These are phyloP conservation scores for Patella depressa DNA, from an alignment of 2,888 invertebrate species.

Conservation along the genomic window DNA sequence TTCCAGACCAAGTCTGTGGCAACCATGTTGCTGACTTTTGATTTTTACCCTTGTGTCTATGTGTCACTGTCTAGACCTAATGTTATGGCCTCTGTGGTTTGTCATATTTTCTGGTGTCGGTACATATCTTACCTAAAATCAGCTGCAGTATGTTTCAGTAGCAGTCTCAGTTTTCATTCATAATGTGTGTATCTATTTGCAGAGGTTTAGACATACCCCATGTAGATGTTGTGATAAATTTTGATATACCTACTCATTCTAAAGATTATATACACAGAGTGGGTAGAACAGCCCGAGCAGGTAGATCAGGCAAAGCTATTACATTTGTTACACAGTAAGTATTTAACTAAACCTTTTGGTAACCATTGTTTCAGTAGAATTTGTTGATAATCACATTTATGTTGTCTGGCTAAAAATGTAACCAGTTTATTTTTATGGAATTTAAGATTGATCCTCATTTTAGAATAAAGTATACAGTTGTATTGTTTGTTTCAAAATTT, in stretches of 20 bases:
- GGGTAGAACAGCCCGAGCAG: slow-evolving; percentile 94
- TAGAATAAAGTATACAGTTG: neutral
- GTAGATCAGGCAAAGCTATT: slow-evolving; percentile 92
- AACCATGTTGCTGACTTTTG: no score
- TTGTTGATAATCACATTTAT: neutral
- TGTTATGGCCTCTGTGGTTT: no score
- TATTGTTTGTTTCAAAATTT: no score
- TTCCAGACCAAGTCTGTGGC: no score
- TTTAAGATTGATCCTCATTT: neutral
- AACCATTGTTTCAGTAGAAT: neutral
- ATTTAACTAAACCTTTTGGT: slow-evolving; percentile 25
- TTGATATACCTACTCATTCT: slow-evolving; percentile 97
- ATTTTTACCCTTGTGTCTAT: no score
- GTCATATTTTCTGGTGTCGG: no score
- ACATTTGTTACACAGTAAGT: slow-evolving; percentile 94
- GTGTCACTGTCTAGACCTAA: no score
- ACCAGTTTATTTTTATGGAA: neutral
- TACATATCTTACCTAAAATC: no score
- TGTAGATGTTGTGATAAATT: slow-evolving; percentile 97
- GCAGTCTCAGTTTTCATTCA: no score
- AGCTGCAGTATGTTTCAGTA: no score
- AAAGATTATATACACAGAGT: slow-evolving; percentile 99
- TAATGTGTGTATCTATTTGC: slow-evolving; percentile 46
- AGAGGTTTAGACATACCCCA: slow-evolving; percentile 99
- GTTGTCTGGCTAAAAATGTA: neutral